Evolutionary conservation across 2,113 vertebrate species (phyloP).

Genomic region (Trinectes maculatus): DNA sequence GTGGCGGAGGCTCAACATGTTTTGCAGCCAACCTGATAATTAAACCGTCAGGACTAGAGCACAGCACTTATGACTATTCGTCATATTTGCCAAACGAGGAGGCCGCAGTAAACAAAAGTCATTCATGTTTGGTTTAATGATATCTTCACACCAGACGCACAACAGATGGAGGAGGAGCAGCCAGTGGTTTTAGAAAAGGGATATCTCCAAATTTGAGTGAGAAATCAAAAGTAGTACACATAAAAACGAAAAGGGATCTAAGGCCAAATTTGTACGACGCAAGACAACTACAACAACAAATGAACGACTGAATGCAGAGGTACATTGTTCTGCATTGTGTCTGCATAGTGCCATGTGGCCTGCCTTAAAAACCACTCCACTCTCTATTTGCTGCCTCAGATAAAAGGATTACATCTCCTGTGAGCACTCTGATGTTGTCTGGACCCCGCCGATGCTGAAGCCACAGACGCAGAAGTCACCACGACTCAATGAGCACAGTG

Average conservation of each 20-base stretch:
- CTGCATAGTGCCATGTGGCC: conserved; percentile 8
- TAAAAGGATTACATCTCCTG: conserved; percentile 37
- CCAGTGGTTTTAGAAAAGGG: conserved; percentile 6
- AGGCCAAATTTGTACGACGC: not conserved
- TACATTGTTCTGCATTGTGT: not conserved
- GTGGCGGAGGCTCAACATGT: conserved; percentile 19
- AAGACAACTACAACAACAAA: not conserved
- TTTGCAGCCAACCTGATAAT: conserved; percentile 12
- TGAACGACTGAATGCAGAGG: conserved; percentile 21
- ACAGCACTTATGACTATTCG: not conserved
- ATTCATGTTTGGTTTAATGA: not conserved
- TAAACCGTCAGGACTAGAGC: not conserved
- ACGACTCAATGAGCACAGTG: not conserved
- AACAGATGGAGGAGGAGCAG: not conserved
- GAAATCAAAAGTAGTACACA: not conserved
- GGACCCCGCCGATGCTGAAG: conserved; percentile 1
- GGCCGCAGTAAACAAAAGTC: not conserved
- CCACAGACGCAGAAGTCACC: conserved; percentile 8
- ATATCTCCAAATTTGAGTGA: not conserved
- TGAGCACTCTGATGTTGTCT: conserved; percentile 7
- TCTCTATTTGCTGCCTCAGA: conserved; percentile 22
- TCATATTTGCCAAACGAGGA: conserved; percentile 14
- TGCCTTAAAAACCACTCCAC: conserved; percentile 8
- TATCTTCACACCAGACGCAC: conserved; percentile 34
- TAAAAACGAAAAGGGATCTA: not conserved